These are phyloP conservation scores for Cinclus mexicanus DNA, from an alignment of 2,113 vertebrate species.

Conservation along the genomic window DNA sequence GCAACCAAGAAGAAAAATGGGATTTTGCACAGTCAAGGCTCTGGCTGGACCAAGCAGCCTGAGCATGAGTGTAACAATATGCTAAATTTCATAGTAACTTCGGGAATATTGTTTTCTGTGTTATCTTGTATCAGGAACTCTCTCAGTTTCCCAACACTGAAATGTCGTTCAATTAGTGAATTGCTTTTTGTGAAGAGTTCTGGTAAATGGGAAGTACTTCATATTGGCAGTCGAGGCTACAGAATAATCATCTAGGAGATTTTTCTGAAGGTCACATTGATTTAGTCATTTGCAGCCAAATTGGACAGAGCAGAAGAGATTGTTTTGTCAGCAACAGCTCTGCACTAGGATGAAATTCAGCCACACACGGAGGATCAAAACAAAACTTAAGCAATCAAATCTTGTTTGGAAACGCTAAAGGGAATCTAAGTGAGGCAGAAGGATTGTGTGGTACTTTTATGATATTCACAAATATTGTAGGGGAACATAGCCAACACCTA, in stretches of 20 bases:
- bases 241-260: not conserved
- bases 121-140: not conserved
- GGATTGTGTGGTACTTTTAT: not conserved
- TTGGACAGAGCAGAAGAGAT: not conserved
- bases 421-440: not conserved
- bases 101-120: not conserved
- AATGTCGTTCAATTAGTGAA: not conserved
- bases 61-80: not conserved
- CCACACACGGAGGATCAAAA: not conserved
- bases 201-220: not conserved
- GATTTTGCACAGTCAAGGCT: not conserved
- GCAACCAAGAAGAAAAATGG: not conserved
- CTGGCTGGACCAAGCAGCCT: not conserved
- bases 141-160: not conserved
- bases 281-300: conserved; percentile 23
- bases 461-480: not conserved
- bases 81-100: not conserved
- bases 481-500: not conserved
- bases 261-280: conserved; percentile 38
- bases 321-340: not conserved
- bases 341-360: not conserved
- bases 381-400: not conserved
- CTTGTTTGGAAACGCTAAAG: not conserved
- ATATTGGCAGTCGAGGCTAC: not conserved
- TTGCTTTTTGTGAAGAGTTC: not conserved